Evolutionary conservation across 2,113 vertebrate genomes (phyloP).

Genomic region (Picathartes gymnocephalus): DNA sequence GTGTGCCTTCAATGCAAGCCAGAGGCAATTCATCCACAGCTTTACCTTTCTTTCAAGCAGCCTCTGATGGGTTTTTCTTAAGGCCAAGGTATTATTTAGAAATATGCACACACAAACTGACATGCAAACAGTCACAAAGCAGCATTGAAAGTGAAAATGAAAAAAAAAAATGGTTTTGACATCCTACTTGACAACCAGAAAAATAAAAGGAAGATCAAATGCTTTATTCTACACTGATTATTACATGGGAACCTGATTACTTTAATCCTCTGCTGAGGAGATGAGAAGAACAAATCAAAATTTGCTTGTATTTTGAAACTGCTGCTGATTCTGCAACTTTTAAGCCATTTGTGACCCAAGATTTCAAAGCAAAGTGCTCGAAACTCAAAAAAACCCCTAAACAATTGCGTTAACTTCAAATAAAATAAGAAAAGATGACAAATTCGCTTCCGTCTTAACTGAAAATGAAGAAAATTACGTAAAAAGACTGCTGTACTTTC

Average conservation of each 20-base stretch:
- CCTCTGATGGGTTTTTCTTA: not conserved
- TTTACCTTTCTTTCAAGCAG: not conserved
- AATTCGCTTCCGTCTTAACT: not conserved
- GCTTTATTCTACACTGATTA: not conserved
- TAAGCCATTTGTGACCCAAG: not conserved
- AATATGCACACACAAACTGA: not conserved
- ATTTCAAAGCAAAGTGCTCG: not conserved
- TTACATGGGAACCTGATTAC: not conserved
- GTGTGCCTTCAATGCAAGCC: not conserved
- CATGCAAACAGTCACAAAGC: not conserved
- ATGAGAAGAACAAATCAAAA: not conserved
- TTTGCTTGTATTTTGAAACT: not conserved
- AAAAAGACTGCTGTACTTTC: not conserved
- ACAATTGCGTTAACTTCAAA: not conserved
- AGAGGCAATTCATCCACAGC: not conserved
- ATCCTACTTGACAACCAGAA: not conserved
- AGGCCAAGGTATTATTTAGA: not conserved
- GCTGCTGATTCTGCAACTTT: not conserved
- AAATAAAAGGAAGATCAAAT: not conserved
- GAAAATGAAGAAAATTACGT: not conserved
- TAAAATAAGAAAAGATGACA: not conserved
- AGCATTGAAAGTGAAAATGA: not conserved
- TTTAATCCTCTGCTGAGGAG: not conserved
- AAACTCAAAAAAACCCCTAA: not conserved
- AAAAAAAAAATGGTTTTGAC: not conserved